phyloP scores from a whole-genome alignment of 2,797 vertebrate genomes.

The Sandelia bainsii region DNA sequence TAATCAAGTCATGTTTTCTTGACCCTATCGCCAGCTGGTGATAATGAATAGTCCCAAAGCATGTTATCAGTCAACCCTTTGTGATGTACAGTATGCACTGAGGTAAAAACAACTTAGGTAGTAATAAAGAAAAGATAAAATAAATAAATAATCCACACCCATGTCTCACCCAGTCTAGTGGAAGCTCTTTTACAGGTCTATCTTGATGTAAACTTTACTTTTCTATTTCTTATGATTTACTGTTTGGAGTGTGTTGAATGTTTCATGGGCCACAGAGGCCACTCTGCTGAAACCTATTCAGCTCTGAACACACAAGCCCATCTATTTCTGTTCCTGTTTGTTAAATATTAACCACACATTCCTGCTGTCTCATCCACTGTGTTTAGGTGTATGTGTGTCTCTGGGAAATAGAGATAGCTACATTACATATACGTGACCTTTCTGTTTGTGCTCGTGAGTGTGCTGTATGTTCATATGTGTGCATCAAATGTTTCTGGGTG shows the following conservation, averaged over 20 bases:
- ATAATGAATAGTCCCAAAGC: slow-evolving; percentile 18
- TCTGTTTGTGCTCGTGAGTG: slow-evolving; percentile 50
- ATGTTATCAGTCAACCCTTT: slow-evolving; percentile 29
- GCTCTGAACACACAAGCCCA: slow-evolving; percentile 77
- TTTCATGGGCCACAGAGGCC: slow-evolving; percentile 80
- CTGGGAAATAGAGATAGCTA: slow-evolving; percentile 44
- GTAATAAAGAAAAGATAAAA: background rate
- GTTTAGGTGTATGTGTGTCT: slow-evolving; percentile 47
- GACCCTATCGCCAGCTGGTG: slow-evolving; percentile 3
- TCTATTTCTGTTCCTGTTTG: slow-evolving; percentile 84
- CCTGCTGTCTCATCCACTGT: slow-evolving; percentile 71
- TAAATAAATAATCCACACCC: background rate
- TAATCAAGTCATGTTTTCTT: slow-evolving; percentile 39
- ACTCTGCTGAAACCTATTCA: slow-evolving; percentile 75
- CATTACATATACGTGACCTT: slow-evolving; percentile 39
- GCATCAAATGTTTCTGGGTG: slow-evolving; percentile 26
- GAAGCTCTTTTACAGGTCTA: slow-evolving; percentile 71
- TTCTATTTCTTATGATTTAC: slow-evolving; percentile 81
- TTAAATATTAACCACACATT: slow-evolving; percentile 85
- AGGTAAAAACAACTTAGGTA: slow-evolving; percentile 2
- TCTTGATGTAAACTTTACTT: slow-evolving; percentile 79
- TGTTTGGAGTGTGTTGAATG: slow-evolving; percentile 80
- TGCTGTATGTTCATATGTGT: background rate
- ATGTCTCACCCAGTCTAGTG: slow-evolving; percentile 33
- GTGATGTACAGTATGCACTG: background rate